Evolutionary conservation across 2,113 vertebrate genomes (phyloP), one percentile per base, ranked within the genome.

Genomic region (Turnix velox): DNA sequence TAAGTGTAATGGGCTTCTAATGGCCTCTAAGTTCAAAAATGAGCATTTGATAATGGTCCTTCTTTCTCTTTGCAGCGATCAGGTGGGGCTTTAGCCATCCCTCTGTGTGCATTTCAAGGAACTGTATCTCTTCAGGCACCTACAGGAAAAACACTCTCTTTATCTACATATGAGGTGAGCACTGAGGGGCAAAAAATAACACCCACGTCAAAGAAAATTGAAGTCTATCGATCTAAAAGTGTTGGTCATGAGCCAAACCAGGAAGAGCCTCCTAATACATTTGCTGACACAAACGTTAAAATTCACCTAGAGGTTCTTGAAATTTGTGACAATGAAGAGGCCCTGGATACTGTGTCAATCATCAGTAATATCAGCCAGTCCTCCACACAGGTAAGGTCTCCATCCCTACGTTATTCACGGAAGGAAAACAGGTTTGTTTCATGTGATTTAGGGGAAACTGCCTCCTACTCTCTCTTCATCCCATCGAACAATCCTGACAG

Each of bases 301-400:
- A 99, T 99, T 91, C 99, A 99, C 91, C 82, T 99, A 61, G 99
- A 99, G 79, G 99, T 99, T 25, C 97, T 99, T 82, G 99, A 99
- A 96, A 99, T 99, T 68, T 99, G 99, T 28, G 98, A 99, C 94
- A 98, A 98, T 1, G 98, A 99, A 51, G 99, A 99, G 95, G 99
- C 98, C 52, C 97, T 99, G 98, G 99, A 99, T 96, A 99, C 99
- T 0, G 99, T 99, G 91, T 99, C 99, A 13, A 99, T 99, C 92
- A 95, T 99, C 80, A 99, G 99, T 78, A 99, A 98, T 94, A 99
- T 99, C 97, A 99, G 99, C 94, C 99, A 99, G 97, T 99, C 99
- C 12, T 99, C 99, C 8, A 75, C 98, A 1, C 99, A 99, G 62
- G 98, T 98, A 18, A 98, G 99, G 35, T 99, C 99, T 4, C 99